Conservation (phyloP, 2,888 invertebrate genomes). For the Coleophora deauratella region DNA sequence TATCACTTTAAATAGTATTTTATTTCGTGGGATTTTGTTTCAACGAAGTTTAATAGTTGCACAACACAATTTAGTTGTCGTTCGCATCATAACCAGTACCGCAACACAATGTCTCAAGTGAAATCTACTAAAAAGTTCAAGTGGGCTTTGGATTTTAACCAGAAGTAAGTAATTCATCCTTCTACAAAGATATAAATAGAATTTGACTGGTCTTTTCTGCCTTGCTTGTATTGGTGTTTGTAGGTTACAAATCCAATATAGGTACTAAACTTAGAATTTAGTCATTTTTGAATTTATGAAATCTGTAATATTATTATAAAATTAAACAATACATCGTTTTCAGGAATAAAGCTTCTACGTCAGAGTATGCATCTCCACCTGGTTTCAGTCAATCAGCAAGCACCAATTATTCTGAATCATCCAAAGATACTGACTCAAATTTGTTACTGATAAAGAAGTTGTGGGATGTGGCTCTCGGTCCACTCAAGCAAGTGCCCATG, state of each 20-base stretch:
- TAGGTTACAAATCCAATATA: too few relatives aligned
- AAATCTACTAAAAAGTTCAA: slow-evolving; percentile 72
- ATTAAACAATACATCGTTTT: slow-evolving; percentile 11
- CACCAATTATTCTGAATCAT: slow-evolving; percentile 83
- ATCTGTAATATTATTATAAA: not conserved
- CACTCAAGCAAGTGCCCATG: slow-evolving; percentile 98
- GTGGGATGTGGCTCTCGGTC: slow-evolving; percentile 97
- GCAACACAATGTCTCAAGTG: slow-evolving; percentile 43
- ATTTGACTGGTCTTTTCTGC: too few relatives aligned
- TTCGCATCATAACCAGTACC: not conserved
- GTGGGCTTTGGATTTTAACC: slow-evolving; percentile 78
- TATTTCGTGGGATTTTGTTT: too few relatives aligned
- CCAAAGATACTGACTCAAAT: slow-evolving; percentile 87
- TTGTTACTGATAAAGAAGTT: slow-evolving; percentile 93
- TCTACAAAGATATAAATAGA: too few relatives aligned
- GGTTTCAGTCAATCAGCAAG: slow-evolving; percentile 85
- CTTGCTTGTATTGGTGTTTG: too few relatives aligned
- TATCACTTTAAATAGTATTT: too few relatives aligned
- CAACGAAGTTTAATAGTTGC: too few relatives aligned
- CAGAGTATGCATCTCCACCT: slow-evolving; percentile 85
- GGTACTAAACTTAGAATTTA: slow-evolving; percentile 2
- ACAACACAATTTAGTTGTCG: not conserved
- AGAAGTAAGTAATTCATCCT: slow-evolving; percentile 65
- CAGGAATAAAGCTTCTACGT: slow-evolving; percentile 40
- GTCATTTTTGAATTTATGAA: not conserved